Evolutionary conservation across 1,140 invertebrate genomes (phyloP), one percentile per base, ranked within the genome.

Genomic region (Caligus rogercresseyi): DNA sequence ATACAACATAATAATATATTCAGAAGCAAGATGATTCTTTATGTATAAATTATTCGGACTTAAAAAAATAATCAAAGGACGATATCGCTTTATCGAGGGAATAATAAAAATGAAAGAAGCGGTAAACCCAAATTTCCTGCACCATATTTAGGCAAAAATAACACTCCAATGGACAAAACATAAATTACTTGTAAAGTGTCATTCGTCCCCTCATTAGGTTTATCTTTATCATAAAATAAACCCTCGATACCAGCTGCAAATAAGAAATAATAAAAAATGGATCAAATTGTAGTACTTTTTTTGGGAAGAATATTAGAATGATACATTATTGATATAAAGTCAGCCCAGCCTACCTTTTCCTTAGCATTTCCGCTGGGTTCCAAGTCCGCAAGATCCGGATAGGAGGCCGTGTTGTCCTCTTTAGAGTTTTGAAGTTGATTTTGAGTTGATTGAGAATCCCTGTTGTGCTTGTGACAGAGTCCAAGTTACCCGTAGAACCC

Each of bases 371-470:
- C 31, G 31, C 31, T 43, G 7, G 7, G 7, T 43, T 43, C 31
- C 31, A 43, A 43, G n/a, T 43, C 31, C 7, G 31, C 31, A 7
- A 43, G 31, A 11, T 43, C 31, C 7, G 31, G 31, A 43, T 43
- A 43, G n/a, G 31, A n/a, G 7, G 31, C 7, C 7, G 31, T 43
- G 31, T n/a, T n/a, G 20, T 20, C 16, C 24, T 23, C 54, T 2
- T 56, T 25, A n/a, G 20, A 25, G 20, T 56, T 25, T 23, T 60
- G 57, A 60, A 60, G 57, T 16, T 25, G 13, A 19, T 21, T 60
- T 31, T 60, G n/a, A n/a, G n/a, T 60, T 3, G 51, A 25, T 11
- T 43, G 24, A 2, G 57, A 14, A 25, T 31, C 43, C 15, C 57
- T 31, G 51, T n/a, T n/a, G n/a, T 31, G 51, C 16, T 21, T 60